Evolutionary conservation across 1,140 invertebrate genomes (phyloP).

Genomic region (Schlechtendalia chinensis): DNA sequence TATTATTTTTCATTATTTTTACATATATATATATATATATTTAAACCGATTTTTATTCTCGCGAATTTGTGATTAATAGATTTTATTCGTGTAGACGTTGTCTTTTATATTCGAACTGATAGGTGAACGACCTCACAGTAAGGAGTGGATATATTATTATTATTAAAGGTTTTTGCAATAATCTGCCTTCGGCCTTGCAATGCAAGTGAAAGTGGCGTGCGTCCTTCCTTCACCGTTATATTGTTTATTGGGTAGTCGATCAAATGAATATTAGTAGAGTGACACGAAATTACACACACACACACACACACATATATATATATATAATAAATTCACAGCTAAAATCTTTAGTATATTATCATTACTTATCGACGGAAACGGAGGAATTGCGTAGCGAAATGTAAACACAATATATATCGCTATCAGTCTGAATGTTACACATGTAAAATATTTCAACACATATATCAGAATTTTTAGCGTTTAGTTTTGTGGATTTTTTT

Average conservation of each 20-base stretch:
- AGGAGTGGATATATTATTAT: background rate
- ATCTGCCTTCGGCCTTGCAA: slow-evolving; percentile 3
- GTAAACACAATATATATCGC: no score
- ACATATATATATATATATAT: background rate
- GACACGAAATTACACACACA: no score
- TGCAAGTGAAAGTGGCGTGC: slow-evolving; percentile 9
- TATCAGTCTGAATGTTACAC: no score
- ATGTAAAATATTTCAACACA: no score
- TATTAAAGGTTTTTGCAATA: background rate
- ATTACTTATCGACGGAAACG: no score
- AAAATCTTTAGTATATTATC: no score
- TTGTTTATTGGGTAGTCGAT: background rate
- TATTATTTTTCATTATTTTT: background rate
- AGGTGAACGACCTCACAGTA: slow-evolving; percentile 10
- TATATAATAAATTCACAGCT: no score
- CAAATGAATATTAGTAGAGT: background rate
- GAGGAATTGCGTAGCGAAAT: no score
- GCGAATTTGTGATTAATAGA: background rate
- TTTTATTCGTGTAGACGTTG: background rate
- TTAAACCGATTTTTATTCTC: background rate
- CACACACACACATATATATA: no score
- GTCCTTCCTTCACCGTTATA: slow-evolving; percentile 26
- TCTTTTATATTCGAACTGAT: slow-evolving; percentile 3
- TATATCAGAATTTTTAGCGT: no score
- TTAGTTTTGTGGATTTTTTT: no score